A percentile compares a stretch with the other conserved stretches of the same genome.
Conservation (phyloP, 2,888 invertebrate genomes). For the Pseudanteris insignis region DNA sequence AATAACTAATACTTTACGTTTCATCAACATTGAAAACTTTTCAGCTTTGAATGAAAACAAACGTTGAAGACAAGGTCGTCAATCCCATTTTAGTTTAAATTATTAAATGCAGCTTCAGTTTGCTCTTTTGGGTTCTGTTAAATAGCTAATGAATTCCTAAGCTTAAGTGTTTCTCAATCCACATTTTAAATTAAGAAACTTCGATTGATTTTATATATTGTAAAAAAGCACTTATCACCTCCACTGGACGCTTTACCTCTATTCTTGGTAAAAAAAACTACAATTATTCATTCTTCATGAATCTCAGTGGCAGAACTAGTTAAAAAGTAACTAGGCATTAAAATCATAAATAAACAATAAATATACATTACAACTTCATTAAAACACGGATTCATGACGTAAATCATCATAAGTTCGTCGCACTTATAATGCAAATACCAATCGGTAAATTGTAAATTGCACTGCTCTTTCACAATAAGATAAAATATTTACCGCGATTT, state of each 20-base stretch:
- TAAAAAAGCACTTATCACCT: conserved; percentile 20
- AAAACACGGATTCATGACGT: no score
- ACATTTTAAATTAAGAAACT: conserved; percentile 16
- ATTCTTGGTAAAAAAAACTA: conserved; percentile 33
- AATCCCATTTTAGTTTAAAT: conserved; percentile 17
- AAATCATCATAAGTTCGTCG: conserved; percentile 10
- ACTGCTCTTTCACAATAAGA: conserved; percentile 21
- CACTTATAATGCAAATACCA: conserved; percentile 24
- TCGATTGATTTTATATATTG: conserved; percentile 5
- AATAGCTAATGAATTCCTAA: conserved; percentile 29
- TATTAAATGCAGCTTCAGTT: conserved; percentile 28
- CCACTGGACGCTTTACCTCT: conserved; percentile 10
- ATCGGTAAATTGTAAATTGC: conserved; percentile 27
- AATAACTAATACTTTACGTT: conserved; percentile 4
- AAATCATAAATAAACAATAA: conserved; percentile 38
- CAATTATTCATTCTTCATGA: conserved; percentile 17
- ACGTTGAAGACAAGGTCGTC: conserved; percentile 16
- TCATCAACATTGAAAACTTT: conserved; percentile 5
- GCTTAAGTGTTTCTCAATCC: conserved; percentile 18
- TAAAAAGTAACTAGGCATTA: conserved; percentile 22
- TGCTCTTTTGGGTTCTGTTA: conserved; percentile 8
- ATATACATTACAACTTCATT: no score
- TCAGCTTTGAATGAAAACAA: conserved; percentile 5
- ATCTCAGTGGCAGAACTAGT: conserved; percentile 22
- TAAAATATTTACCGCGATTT: conserved; percentile 10